Percentiles rank a stretch among this genome's conserved stretches.
phyloP scores from a whole-genome alignment of 35 echinoderm and acorn worm species.

The Hemicentrotus pulcherrimus region DNA sequence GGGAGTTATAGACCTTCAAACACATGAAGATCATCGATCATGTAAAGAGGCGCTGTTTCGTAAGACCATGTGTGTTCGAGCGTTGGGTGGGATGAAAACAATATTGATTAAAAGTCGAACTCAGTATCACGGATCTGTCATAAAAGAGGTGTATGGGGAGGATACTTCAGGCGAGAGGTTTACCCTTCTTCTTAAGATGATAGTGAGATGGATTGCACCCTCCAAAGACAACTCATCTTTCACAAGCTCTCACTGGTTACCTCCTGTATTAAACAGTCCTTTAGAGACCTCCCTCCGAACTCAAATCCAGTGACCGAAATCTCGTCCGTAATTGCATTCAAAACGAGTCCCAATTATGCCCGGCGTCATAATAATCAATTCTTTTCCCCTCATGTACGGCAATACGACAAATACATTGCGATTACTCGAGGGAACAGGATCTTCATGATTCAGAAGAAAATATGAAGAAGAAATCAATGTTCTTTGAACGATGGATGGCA shows the following conservation, averaged over 20 bases:
- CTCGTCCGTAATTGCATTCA: background rate
- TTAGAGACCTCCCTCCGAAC: background rate
- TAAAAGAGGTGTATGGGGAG: background rate
- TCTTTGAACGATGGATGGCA: background rate
- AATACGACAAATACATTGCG: background rate
- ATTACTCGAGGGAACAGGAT: background rate
- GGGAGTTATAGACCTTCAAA: background rate
- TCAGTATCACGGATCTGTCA: background rate
- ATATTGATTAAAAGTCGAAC: background rate
- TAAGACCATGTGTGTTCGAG: background rate
- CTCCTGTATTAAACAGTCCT: background rate
- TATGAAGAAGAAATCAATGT: background rate
- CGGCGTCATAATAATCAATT: conserved; percentile 18
- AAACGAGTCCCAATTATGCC: background rate
- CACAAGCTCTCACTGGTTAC: background rate
- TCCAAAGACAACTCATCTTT: background rate
- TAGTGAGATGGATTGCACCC: background rate
- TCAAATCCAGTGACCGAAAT: background rate
- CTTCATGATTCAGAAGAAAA: background rate
- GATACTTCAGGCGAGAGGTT: background rate
- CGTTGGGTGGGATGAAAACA: background rate
- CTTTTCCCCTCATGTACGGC: background rate
- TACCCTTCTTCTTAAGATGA: background rate
- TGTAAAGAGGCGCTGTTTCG: background rate
- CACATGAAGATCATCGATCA: background rate